phyloP scores from a whole-genome alignment of 1,140 invertebrate genomes.

The Mesaphorura yosii region DNA sequence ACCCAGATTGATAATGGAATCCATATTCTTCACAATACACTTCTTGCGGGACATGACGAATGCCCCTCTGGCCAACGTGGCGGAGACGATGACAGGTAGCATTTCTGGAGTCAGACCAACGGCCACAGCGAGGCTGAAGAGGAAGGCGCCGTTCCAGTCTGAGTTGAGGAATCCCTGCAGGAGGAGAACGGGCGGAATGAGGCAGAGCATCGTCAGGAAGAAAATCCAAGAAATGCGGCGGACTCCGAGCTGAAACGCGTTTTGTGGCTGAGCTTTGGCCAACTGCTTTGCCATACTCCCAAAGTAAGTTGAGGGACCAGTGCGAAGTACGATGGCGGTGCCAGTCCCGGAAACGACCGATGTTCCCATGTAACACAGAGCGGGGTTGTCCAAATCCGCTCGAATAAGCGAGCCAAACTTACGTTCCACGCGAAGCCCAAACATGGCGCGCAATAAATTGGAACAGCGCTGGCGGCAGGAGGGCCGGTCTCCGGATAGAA shows the following conservation, averaged over 20 bases:
- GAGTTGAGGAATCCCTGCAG: constrained; percentile 9
- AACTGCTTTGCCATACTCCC: background rate
- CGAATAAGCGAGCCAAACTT: background rate
- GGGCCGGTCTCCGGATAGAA: background rate
- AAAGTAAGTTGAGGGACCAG: constrained; percentile 7
- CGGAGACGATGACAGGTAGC: constrained; percentile 17
- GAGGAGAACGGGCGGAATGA: constrained; percentile 10
- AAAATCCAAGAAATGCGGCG: constrained; percentile 23
- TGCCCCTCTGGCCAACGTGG: constrained; percentile 12
- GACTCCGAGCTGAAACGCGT: constrained; percentile 18
- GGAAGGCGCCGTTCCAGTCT: constrained; percentile 2
- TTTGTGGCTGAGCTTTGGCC: background rate
- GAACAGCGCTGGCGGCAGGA: background rate
- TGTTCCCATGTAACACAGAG: constrained; percentile 18
- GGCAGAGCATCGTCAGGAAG: constrained; percentile 11
- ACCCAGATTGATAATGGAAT: constrained; percentile 17
- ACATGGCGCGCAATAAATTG: background rate
- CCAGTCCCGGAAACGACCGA: constrained; percentile 16
- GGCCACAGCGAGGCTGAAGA: constrained; percentile 13
- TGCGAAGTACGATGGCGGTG: constrained; percentile 3
- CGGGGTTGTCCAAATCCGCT: constrained; percentile 9
- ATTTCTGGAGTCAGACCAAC: constrained; percentile 22
- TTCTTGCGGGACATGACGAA: background rate
- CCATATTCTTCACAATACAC: constrained; percentile 15
- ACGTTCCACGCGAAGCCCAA: background rate